phyloP scores from a whole-genome alignment of 2,113 vertebrate genomes.

The Coryphaenoides rupestris region DNA sequence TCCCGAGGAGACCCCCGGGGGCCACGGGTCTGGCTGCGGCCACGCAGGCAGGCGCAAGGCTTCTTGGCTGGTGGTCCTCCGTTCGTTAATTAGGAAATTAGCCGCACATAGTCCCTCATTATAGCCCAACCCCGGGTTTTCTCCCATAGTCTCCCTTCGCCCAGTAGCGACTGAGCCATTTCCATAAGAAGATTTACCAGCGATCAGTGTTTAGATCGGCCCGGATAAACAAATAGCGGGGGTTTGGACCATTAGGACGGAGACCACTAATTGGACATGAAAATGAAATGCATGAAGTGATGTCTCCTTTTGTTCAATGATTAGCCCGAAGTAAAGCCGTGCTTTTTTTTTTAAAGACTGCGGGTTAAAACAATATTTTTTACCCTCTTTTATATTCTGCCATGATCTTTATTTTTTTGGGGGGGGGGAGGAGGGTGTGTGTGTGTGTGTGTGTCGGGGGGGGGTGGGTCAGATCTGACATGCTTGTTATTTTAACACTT shows the following conservation, averaged over 20 bases:
- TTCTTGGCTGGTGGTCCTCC: conserved; percentile 78
- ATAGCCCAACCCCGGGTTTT: conserved; percentile 58
- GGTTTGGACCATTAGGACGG: conserved; percentile 66
- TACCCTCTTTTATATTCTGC: background rate
- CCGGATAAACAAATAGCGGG: conserved; percentile 68
- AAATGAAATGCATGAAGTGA: conserved; percentile 51
- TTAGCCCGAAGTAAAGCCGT: conserved; percentile 37
- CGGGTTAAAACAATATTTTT: background rate
- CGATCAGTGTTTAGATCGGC: conserved; percentile 75
- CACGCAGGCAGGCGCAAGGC: conserved; percentile 48
- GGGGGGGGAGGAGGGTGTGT: too few species aligned
- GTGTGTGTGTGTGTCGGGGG: too few species aligned
- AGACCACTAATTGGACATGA: conserved; percentile 75
- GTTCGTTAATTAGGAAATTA: conserved; percentile 81
- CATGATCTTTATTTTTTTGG: background rate
- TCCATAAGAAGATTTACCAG: conserved; percentile 82
- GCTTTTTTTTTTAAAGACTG: conserved; percentile 3
- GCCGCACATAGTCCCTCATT: conserved; percentile 76
- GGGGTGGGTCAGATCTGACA: too few species aligned
- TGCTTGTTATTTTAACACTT: too few species aligned
- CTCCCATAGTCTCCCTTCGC: conserved; percentile 48
- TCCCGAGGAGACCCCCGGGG: conserved; percentile 43
- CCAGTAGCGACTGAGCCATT: conserved; percentile 66
- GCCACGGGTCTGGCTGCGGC: conserved; percentile 38
- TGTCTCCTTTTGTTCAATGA: conserved; percentile 51